These are phyloP conservation scores for Brachyistius frenatus DNA, from an alignment of 2,113 vertebrate species.

Conservation along the genomic window DNA sequence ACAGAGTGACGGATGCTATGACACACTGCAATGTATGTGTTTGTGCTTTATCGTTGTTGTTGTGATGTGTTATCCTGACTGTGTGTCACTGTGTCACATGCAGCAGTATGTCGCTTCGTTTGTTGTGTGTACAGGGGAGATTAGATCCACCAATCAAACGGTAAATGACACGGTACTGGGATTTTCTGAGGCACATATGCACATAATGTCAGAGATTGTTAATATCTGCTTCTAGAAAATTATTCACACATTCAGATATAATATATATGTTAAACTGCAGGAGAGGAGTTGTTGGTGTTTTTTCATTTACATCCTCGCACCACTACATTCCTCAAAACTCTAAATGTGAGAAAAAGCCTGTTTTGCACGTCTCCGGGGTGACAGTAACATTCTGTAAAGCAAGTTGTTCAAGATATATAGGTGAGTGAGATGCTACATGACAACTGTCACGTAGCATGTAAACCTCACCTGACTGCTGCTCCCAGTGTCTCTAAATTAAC, in stretches of 20 bases:
- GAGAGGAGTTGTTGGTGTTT: too few species aligned
- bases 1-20: conserved; percentile 53
- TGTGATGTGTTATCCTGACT: conserved; percentile 24
- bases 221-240: too few species aligned
- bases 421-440: neutral
- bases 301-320: neutral
- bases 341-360: neutral
- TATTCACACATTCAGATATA: too few species aligned
- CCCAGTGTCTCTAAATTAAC: too few species aligned
- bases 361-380: neutral
- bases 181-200: neutral
- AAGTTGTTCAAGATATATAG: conserved; percentile 17
- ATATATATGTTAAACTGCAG: too few species aligned
- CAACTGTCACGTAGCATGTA: conserved; percentile 2
- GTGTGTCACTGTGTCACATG: neutral
- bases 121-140: conserved; percentile 5
- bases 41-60: conserved; percentile 28
- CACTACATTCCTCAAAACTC: neutral
- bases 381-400: neutral
- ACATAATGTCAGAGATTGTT: neutral
- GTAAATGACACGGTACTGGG: too few species aligned
- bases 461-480: neutral
- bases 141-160: neutral
- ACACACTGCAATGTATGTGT: conserved; percentile 33
- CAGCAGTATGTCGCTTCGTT: neutral